These are phyloP conservation scores for Ochropacha duplaris DNA, from an alignment of 2,888 invertebrate species.

Conservation along the genomic window DNA sequence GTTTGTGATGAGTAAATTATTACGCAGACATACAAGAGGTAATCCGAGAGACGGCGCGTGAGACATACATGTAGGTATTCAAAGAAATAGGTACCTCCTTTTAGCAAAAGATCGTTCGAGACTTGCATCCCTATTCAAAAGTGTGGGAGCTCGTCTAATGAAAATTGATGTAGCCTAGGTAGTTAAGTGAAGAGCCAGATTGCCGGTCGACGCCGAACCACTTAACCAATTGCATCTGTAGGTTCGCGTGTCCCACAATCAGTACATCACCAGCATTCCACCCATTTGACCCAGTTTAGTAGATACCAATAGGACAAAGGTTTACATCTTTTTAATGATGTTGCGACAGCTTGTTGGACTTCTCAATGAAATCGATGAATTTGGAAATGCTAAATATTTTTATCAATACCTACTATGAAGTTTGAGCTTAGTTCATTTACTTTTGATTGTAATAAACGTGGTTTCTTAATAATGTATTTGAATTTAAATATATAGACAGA, in stretches of 20 bases:
- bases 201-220: slow-evolving; percentile 30
- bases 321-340: not conserved
- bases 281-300: slow-evolving; percentile 3
- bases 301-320: not conserved
- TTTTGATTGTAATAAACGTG: too few relatives aligned
- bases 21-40: too few relatives aligned
- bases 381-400: not conserved
- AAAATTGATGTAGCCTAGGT: slow-evolving; percentile 24
- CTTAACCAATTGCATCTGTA: slow-evolving; percentile 40
- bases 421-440: too few relatives aligned
- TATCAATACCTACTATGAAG: too few relatives aligned
- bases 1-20: too few relatives aligned
- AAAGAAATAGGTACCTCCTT: too few relatives aligned
- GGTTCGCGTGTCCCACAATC: slow-evolving; percentile 1
- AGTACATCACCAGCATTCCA: slow-evolving; percentile 2
- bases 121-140: not conserved
- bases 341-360: not conserved
- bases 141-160: slow-evolving; percentile 4
- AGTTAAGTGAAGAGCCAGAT: slow-evolving; percentile 4
- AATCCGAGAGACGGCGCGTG: too few relatives aligned
- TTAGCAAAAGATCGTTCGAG: not conserved
- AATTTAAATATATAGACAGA: too few relatives aligned
- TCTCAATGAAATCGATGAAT: not conserved
- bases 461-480: too few relatives aligned
- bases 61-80: too few relatives aligned